These are phyloP conservation scores for Erebia palarica DNA, from an alignment of 2,888 invertebrate species.

Conservation along the genomic window DNA sequence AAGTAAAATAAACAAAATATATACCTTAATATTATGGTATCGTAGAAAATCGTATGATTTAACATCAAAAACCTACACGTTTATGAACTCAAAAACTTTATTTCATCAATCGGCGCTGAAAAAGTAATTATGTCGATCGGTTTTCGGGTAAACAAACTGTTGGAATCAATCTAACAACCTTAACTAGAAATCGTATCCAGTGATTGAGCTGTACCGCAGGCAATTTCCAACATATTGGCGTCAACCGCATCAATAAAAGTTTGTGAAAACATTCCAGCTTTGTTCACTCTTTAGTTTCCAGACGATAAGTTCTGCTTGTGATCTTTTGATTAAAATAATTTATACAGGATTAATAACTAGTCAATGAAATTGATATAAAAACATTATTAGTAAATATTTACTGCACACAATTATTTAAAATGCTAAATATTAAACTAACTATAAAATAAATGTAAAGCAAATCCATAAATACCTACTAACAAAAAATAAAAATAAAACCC, in stretches of 20 bases:
- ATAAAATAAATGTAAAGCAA: too few relatives aligned
- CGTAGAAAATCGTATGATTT: too few relatives aligned
- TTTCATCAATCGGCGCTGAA: neutral
- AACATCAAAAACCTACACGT: neutral
- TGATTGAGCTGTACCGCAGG: conserved; percentile 34
- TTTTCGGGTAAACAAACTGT: conserved; percentile 12
- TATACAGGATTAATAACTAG: too few relatives aligned
- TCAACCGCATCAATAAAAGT: conserved; percentile 19
- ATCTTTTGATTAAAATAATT: neutral
- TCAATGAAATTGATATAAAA: too few relatives aligned
- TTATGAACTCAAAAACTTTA: conserved; percentile 3
- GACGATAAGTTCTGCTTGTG: neutral
- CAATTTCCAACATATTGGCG: conserved; percentile 31
- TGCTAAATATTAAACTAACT: too few relatives aligned
- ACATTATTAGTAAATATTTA: too few relatives aligned
- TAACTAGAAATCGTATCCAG: conserved; percentile 33
- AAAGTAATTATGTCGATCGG: conserved; percentile 20
- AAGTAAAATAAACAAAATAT: too few relatives aligned
- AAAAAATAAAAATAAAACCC: too few relatives aligned
- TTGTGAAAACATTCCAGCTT: neutral
- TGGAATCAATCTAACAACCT: conserved; percentile 30
- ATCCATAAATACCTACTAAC: too few relatives aligned
- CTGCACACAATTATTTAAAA: too few relatives aligned
- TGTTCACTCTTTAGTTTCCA: neutral
- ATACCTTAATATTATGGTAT: too few relatives aligned